Evolutionary conservation across 2,797 vertebrate species (phyloP).

Genomic region (Sebastes trivittatus): DNA sequence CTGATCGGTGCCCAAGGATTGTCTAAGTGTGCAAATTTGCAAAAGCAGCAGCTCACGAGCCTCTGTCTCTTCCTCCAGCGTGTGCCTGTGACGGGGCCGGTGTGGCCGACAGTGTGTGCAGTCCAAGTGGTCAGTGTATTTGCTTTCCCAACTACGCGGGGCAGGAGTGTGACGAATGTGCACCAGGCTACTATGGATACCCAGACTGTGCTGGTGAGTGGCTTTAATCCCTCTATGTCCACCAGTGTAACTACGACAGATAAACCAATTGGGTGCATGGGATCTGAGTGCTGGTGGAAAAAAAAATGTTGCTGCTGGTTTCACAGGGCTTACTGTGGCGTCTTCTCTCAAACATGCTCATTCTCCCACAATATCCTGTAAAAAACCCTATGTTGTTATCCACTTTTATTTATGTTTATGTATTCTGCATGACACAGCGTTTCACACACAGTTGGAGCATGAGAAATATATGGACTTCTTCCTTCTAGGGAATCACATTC

Average conservation of each 20-base stretch:
- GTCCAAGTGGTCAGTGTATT: slow-evolving; percentile 72
- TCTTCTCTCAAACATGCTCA: slow-evolving; percentile 44
- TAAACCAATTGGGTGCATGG: slow-evolving; percentile 1
- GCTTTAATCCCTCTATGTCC: neutral
- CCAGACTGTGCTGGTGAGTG: slow-evolving; percentile 80
- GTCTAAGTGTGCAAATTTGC: neutral
- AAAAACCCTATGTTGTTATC: slow-evolving; percentile 21
- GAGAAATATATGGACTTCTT: slow-evolving; percentile 30
- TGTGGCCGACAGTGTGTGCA: slow-evolving; percentile 67
- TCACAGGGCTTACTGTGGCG: slow-evolving; percentile 35
- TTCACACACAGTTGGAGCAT: slow-evolving; percentile 29
- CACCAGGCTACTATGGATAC: slow-evolving; percentile 80
- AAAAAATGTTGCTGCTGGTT: slow-evolving; percentile 31
- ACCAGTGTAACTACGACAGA: neutral
- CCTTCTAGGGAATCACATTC: slow-evolving; percentile 43
- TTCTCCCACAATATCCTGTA: slow-evolving; percentile 49
- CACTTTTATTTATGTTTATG: slow-evolving; percentile 17
- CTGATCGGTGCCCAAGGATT: neutral
- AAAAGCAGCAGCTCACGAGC: neutral
- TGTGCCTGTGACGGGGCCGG: slow-evolving; percentile 80
- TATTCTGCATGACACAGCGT: slow-evolving; percentile 1
- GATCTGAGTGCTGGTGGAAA: slow-evolving; percentile 27
- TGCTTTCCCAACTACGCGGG: slow-evolving; percentile 77
- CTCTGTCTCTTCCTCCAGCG: slow-evolving; percentile 49
- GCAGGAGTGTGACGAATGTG: slow-evolving; percentile 77